Evolutionary conservation across 2,797 vertebrate species (phyloP).

Genomic region (Novumbra hubbsi): DNA sequence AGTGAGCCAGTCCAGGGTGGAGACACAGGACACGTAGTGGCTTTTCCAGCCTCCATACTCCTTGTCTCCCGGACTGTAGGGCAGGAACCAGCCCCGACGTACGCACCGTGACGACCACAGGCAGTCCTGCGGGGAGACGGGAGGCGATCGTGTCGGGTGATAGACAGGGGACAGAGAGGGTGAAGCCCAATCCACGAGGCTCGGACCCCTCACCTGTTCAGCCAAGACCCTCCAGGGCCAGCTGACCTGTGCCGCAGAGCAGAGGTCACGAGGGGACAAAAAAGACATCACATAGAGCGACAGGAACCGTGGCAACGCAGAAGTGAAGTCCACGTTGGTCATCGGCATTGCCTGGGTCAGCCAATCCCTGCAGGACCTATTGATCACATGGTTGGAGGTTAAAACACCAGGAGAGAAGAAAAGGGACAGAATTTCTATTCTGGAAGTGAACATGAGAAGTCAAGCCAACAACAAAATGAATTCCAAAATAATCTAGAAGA

Average conservation of each 20-base stretch:
- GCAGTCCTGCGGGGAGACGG: slow-evolving; percentile 70
- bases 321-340: slow-evolving; percentile 76
- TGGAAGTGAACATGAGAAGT: too few species aligned
- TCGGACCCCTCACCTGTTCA: slow-evolving; percentile 75
- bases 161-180: neutral
- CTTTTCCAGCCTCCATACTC: slow-evolving; percentile 79
- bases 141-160: neutral
- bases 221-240: slow-evolving; percentile 87
- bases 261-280: slow-evolving; percentile 80
- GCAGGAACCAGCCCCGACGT: slow-evolving; percentile 80
- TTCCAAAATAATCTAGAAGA: too few species aligned
- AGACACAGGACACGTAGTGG: slow-evolving; percentile 74
- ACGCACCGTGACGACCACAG: slow-evolving; percentile 77
- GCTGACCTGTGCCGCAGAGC: slow-evolving; percentile 77
- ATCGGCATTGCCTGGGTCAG: slow-evolving; percentile 73
- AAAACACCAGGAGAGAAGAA: too few species aligned
- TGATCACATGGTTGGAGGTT: neutral
- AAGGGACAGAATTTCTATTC: too few species aligned
- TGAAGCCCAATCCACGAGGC: neutral
- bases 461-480: too few species aligned
- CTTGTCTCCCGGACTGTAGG: slow-evolving; percentile 67
- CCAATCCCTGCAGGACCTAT: slow-evolving; percentile 74
- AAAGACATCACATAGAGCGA: slow-evolving; percentile 85
- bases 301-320: slow-evolving; percentile 78
- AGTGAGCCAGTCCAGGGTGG: slow-evolving; percentile 70